Percentiles rank a stretch among this genome's conserved stretches.
Evolutionary conservation across 1,140 invertebrate species (phyloP).

Genomic region (Chelonus insularis): DNA sequence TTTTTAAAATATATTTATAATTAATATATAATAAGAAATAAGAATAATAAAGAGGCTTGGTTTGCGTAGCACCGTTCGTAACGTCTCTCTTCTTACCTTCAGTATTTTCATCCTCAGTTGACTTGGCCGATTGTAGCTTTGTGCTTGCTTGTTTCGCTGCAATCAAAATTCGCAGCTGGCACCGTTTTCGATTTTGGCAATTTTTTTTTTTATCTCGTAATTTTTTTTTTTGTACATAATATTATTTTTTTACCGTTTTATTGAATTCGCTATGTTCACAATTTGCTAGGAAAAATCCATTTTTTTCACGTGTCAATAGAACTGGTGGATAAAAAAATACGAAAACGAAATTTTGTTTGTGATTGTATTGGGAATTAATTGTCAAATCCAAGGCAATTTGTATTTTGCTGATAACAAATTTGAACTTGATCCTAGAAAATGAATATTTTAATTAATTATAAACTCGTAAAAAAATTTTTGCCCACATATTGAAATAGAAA

Average conservation of each 20-base stretch:
- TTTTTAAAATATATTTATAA: not conserved
- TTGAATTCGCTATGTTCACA: too few relatives aligned
- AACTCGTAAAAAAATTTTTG: too few relatives aligned
- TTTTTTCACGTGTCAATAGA: too few relatives aligned
- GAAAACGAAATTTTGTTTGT: too few relatives aligned
- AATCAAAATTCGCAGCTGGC: conserved; percentile 60
- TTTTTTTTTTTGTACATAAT: not conserved
- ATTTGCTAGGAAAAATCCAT: too few relatives aligned
- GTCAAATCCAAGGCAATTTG: too few relatives aligned
- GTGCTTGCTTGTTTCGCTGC: conserved; percentile 58
- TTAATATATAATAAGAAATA: not conserved
- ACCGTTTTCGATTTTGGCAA: conserved; percentile 37
- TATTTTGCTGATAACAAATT: too few relatives aligned
- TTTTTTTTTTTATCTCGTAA: conserved; percentile 3
- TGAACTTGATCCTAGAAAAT: too few relatives aligned
- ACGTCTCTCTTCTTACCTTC: conserved; percentile 57
- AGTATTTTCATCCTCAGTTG: conserved; percentile 59
- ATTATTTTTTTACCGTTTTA: not conserved
- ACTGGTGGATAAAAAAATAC: too few relatives aligned
- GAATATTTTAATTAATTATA: too few relatives aligned
- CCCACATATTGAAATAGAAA: too few relatives aligned
- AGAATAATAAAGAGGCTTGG: conserved; percentile 25
- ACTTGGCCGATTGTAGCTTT: conserved; percentile 61
- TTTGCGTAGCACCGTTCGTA: conserved; percentile 32
- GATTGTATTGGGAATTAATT: too few relatives aligned